phyloP scores from a whole-genome alignment of 2,797 vertebrate genomes.

The Hybognathus amarus region DNA sequence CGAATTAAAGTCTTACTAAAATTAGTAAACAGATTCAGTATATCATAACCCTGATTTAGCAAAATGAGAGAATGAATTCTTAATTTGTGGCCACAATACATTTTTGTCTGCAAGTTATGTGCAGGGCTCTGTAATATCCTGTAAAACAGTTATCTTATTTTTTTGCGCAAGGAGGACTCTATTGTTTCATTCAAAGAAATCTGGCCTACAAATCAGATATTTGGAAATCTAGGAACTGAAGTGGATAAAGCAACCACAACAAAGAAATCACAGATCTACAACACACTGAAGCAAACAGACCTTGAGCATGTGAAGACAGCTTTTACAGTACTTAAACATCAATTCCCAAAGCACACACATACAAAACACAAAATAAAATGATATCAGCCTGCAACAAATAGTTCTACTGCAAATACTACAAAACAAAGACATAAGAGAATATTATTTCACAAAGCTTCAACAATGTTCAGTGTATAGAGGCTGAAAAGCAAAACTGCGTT shows the following conservation, averaged over 20 bases:
- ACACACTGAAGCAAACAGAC: conserved; percentile 66
- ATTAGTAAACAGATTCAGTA: neutral
- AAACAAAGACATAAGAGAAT: conserved; percentile 37
- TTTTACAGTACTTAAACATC: conserved; percentile 41
- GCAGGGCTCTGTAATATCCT: neutral
- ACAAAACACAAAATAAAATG: conserved; percentile 69
- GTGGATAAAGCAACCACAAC: conserved; percentile 28
- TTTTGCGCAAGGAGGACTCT: conserved; percentile 1
- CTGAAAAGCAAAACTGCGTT: conserved; percentile 66
- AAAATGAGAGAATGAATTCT: neutral
- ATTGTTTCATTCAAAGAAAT: neutral
- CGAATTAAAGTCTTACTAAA: too few species aligned
- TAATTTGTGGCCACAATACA: neutral
- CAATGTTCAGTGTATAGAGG: conserved; percentile 62
- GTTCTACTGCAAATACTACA: conserved; percentile 66
- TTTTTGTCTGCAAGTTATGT: neutral
- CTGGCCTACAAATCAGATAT: conserved; percentile 22
- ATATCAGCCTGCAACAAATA: conserved; percentile 67
- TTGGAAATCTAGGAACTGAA: conserved; percentile 26
- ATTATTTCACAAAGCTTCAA: conserved; percentile 59
- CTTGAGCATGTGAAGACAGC: conserved; percentile 65
- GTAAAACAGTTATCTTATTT: neutral
- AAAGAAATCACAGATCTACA: conserved; percentile 44
- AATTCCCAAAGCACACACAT: conserved; percentile 71
- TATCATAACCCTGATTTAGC: neutral